These are phyloP conservation scores for Gallinago stenura DNA, from an alignment of 2,797 vertebrate genomes.

Conservation along the genomic window DNA sequence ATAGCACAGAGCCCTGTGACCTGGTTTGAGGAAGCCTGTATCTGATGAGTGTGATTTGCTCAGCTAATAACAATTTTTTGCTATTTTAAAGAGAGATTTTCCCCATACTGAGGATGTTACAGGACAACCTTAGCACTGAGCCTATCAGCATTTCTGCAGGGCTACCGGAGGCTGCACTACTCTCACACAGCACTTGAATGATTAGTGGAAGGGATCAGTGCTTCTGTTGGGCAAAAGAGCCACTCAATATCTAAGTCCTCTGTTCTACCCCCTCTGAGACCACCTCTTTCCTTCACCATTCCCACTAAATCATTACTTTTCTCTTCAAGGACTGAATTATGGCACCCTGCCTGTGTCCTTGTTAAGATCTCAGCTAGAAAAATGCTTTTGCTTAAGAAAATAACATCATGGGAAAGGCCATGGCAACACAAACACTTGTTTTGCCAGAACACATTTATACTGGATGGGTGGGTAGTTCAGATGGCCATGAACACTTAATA, in stretches of 20 bases:
- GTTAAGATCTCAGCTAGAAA: constrained; percentile 65
- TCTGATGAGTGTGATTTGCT: neutral
- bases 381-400: constrained; percentile 77
- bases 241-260: neutral
- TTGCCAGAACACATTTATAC: constrained; percentile 75
- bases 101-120: neutral
- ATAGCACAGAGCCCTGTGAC: neutral
- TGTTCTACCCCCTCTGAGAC: neutral
- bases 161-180: neutral
- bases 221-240: constrained; percentile 29
- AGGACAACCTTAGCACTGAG: neutral
- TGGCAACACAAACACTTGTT: constrained; percentile 77
- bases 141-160: neutral
- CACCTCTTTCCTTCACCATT: constrained; percentile 1
- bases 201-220: neutral
- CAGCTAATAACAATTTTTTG: neutral
- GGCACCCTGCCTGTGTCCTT: constrained; percentile 54
- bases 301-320: constrained; percentile 39
- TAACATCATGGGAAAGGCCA: constrained; percentile 75
- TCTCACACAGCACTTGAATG: neutral
- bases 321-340: constrained; percentile 56
- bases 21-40: neutral
- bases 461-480: constrained; percentile 65
- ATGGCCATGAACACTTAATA: constrained; percentile 69
- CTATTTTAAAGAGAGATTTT: neutral